Percentiles rank a stretch among this genome's conserved stretches.
phyloP scores from a whole-genome alignment of 2,113 vertebrate species.

The Alexandromys fortis region DNA sequence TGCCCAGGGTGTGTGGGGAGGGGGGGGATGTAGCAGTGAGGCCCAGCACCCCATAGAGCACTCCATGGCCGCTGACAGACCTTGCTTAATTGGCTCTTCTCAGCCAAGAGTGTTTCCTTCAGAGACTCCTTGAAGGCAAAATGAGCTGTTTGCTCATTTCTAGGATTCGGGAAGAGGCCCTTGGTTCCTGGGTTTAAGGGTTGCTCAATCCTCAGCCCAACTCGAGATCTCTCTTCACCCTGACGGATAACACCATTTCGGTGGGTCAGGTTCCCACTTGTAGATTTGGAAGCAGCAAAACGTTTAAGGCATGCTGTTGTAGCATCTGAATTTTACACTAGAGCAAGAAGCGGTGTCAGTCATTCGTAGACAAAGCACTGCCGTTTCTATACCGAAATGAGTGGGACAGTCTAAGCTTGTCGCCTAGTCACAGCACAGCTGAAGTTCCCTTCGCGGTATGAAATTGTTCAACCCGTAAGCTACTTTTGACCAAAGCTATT shows the following conservation, averaged over 20 bases:
- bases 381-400: slow-evolving; percentile 14
- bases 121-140: neutral
- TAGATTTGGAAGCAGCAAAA: slow-evolving; percentile 24
- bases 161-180: neutral
- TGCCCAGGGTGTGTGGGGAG: too few relatives aligned
- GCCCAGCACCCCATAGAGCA: too few relatives aligned
- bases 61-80: neutral
- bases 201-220: neutral
- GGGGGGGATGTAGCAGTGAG: too few relatives aligned
- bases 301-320: neutral
- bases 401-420: slow-evolving; percentile 15
- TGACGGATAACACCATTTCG: neutral
- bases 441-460: neutral
- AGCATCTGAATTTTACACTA: neutral
- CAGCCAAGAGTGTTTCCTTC: neutral
- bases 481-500: slow-evolving; percentile 48
- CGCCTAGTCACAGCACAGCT: slow-evolving; percentile 3
- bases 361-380: slow-evolving; percentile 50
- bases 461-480: neutral
- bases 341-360: neutral
- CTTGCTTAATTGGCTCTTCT: neutral
- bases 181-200: neutral
- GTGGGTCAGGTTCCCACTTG: neutral
- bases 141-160: slow-evolving; percentile 25
- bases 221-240: slow-evolving; percentile 33